Base-by-base conservation (phyloP, 2,888 invertebrate genomes). In the Drosophila maculinotata region DNA sequence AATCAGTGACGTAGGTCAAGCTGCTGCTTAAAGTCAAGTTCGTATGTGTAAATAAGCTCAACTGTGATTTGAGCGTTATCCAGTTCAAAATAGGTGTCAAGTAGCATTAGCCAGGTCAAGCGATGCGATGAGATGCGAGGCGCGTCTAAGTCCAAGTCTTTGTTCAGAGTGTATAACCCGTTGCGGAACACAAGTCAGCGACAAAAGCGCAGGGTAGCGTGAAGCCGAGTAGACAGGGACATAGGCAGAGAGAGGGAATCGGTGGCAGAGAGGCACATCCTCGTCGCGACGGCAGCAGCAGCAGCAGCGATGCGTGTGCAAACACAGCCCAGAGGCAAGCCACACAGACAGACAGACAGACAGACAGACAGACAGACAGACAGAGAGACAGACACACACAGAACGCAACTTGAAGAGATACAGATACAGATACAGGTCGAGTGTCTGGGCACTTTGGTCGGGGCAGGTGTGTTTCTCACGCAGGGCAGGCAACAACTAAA, bases 391-490 rank as follows among this genome's bases (percentile, higher is more conserved):
- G 48, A 17, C 17, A 30, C 17, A 30, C 17, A 79, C 69, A 62
- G 45, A 66, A 69, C 60, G 69, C 63, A 71, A 74, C 79, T 72
- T 66, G 36, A 68, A 82, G 79, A 75, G 67, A 79, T 87, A 81
- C 67, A 64, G 68, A 78, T 72, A 78, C 87, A 75, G 67, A 79
- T 87, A 81, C 67, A 64, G 68, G 53, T 65, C 52, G 70, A 64
- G 59, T 75, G 67, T 72, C 54, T 63, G 64, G 42, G 17, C 45
- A n/a, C n/a, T n/a, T n/a, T n/a, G n/a, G n/a, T n/a, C 49, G 49
- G 44, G 72, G 83, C 81, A 83, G 83, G 83, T 83, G 88, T 86
- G 86, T 82, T 88, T 88, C 88, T 83, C 88, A 83, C 86, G 88
- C 82, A 82, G 80, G 62, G 39, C 51, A 30, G 36, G 23, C 36